Conservation (phyloP, 2,888 invertebrate genomes). For the Brachylomia viminalis region DNA sequence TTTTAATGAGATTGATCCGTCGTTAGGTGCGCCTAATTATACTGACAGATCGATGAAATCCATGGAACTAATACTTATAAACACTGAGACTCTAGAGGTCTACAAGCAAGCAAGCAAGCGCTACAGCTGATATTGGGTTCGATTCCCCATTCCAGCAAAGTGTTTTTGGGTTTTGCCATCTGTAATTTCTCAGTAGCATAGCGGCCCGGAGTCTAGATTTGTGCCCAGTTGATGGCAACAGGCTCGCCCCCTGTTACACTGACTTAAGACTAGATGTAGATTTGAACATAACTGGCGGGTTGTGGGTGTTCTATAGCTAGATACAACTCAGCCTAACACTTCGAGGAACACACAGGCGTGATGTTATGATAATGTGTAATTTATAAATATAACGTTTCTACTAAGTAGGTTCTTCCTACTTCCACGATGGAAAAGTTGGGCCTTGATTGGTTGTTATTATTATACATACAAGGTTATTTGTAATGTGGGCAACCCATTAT, state of each 20-base stretch:
- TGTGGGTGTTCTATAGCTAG: background rate
- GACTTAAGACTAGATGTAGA: no score
- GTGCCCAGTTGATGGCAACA: background rate
- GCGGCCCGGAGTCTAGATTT: background rate
- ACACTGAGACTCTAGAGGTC: background rate
- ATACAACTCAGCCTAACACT: background rate
- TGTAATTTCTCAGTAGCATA: background rate
- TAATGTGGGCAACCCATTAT: no score
- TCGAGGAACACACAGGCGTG: background rate
- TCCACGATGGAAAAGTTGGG: background rate
- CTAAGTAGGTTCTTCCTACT: background rate
- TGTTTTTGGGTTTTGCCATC: no score
- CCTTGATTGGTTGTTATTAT: background rate
- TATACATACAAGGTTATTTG: no score
- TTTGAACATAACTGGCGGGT: background rate
- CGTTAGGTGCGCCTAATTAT: no score
- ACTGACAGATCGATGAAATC: no score
- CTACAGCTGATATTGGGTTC: no score
- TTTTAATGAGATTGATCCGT: no score
- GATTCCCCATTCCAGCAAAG: background rate
- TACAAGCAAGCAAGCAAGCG: no score
- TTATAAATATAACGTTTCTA: background rate
- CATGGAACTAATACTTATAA: background rate
- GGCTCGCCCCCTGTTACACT: background rate
- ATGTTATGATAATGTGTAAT: background rate